Evolutionary conservation across 2,888 invertebrate species (phyloP).

Genomic region (Meteorus cinctellus): DNA sequence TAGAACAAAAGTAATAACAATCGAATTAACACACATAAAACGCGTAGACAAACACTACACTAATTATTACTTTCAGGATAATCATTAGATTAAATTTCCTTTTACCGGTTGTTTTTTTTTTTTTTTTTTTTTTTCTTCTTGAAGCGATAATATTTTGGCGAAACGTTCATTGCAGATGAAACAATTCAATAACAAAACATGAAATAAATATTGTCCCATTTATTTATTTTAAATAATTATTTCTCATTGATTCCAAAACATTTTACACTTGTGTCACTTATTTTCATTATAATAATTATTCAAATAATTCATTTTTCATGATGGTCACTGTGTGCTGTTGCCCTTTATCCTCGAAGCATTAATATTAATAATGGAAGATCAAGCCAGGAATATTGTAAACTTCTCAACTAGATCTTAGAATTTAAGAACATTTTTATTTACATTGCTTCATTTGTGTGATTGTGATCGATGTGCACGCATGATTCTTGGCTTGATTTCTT

Average conservation of each 20-base stretch:
- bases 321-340: not conserved
- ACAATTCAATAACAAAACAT: not conserved
- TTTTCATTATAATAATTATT: not conserved
- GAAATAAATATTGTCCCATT: too few relatives aligned
- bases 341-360: not conserved
- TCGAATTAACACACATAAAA: not conserved
- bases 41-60: not conserved
- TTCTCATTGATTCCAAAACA: not conserved
- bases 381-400: conserved; percentile 4
- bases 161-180: not conserved
- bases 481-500: conserved; percentile 34
- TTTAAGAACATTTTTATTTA: not conserved
- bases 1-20: not conserved
- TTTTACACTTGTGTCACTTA: not conserved
- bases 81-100: not conserved
- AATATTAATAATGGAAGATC: not conserved
- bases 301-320: not conserved
- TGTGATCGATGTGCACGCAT: conserved; percentile 6
- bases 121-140: not conserved
- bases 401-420: not conserved
- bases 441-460: not conserved
- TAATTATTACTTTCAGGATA: not conserved
- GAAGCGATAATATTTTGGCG: not conserved
- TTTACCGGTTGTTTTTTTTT: not conserved
- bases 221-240: too few relatives aligned